These are phyloP conservation scores for Agrotis ipsilon DNA, from an alignment of 2,888 invertebrate genomes.

Conservation along the genomic window DNA sequence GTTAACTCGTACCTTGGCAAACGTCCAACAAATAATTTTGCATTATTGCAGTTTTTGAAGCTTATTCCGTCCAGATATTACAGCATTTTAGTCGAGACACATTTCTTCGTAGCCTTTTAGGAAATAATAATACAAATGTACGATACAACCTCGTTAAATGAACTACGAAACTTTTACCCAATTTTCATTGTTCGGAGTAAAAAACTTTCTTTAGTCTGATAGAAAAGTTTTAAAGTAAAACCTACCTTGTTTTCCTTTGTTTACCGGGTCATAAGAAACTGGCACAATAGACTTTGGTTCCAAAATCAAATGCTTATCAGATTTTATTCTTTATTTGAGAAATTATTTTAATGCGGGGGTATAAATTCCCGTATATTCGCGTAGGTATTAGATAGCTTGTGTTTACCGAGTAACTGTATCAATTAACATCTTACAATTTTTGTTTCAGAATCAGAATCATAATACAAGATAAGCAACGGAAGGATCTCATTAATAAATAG, in stretches of 20 bases:
- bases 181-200: conserved; percentile 19
- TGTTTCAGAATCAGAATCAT: conserved; percentile 58
- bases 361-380: background rate
- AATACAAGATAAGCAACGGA: conserved; percentile 16
- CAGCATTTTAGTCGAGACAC: conserved; percentile 24
- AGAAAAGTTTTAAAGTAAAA: conserved; percentile 25
- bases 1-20: conserved; percentile 47
- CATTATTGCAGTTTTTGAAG: conserved; percentile 47
- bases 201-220: conserved; percentile 30
- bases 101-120: conserved; percentile 1
- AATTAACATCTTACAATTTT: background rate
- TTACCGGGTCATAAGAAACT: background rate
- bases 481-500: conserved; percentile 58
- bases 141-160: conserved; percentile 14
- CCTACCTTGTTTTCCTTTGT: conserved; percentile 20
- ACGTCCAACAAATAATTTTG: conserved; percentile 43
- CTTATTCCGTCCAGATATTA: conserved; percentile 8
- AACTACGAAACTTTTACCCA: conserved; percentile 34
- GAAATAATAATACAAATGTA: conserved; percentile 32
- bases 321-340: background rate
- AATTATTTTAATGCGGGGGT: background rate
- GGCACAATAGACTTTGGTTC: background rate
- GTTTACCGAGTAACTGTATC: background rate
- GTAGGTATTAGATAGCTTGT: background rate
- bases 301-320: conserved; percentile 10